phyloP scores from a whole-genome alignment of 2,113 vertebrate genomes.

The Solenodon paradoxus region DNA sequence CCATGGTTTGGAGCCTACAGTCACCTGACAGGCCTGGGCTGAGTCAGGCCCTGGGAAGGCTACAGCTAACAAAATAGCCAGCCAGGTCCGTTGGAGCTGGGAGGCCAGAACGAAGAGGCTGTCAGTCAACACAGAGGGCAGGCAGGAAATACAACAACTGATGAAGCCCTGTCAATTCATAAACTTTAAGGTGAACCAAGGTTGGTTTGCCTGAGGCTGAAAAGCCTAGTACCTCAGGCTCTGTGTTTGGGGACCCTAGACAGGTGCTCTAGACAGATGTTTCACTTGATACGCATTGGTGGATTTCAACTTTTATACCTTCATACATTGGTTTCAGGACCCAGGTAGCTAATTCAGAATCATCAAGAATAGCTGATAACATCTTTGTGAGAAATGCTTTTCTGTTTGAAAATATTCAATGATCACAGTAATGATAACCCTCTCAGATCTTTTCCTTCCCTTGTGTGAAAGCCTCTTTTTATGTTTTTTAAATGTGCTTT shows the following conservation, averaged over 20 bases:
- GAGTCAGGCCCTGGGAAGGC: not conserved
- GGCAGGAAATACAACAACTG: conserved; percentile 68
- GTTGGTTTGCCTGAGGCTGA: not conserved
- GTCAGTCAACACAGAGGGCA: conserved; percentile 78
- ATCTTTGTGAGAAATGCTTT: not conserved
- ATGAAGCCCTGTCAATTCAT: conserved; percentile 60
- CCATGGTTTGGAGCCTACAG: not conserved
- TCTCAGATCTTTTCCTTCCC: not conserved
- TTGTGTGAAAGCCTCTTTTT: not conserved
- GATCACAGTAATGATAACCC: not conserved
- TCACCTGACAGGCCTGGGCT: not conserved
- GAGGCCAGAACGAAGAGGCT: conserved; percentile 8
- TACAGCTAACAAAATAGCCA: conserved; percentile 85
- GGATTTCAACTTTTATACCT: not conserved
- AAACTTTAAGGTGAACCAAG: not conserved
- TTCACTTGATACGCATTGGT: not conserved
- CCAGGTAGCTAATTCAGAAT: not conserved
- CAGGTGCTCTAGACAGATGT: accelerated
- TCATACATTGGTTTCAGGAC: not conserved
- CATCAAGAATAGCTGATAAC: not conserved
- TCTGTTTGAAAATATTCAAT: not conserved
- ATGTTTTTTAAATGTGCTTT: not conserved
- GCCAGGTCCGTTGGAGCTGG: conserved; percentile 30
- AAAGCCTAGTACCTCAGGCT: not conserved
- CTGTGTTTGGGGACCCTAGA: accelerated